These are phyloP conservation scores for Chelidonichthys spinosus DNA, from an alignment of 2,797 vertebrate species.

Conservation along the genomic window DNA sequence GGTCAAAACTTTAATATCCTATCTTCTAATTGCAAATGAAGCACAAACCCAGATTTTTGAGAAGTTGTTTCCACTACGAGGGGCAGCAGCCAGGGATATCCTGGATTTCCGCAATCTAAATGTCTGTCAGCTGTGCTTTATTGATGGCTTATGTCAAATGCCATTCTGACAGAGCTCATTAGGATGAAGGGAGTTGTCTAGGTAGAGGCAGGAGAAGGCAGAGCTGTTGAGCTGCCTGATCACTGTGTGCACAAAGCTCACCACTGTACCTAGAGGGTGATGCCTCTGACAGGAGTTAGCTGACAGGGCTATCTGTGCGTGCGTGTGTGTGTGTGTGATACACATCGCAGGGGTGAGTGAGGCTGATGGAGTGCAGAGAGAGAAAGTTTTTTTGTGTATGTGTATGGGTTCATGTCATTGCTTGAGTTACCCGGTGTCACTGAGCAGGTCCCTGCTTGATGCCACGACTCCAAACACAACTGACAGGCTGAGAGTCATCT, in stretches of 20 bases:
- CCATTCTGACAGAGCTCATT: conserved; percentile 86
- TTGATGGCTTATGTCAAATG: conserved; percentile 86
- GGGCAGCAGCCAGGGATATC: conserved; percentile 50
- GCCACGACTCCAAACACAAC: conserved; percentile 76
- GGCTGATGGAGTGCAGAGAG: conserved; percentile 40
- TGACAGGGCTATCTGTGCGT: conserved; percentile 74
- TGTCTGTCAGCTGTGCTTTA: conserved; percentile 79
- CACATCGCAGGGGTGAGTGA: conserved; percentile 28
- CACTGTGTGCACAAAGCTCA: conserved; percentile 83
- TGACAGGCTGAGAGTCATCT: conserved; percentile 86
- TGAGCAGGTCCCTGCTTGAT: conserved; percentile 82
- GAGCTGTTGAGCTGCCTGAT: conserved; percentile 82
- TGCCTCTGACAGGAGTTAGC: conserved; percentile 88
- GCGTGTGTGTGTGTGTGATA: conserved; percentile 47
- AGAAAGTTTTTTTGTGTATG: conserved; percentile 32
- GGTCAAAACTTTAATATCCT: not conserved
- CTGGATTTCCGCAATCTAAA: conserved; percentile 63
- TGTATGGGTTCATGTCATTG: conserved; percentile 68
- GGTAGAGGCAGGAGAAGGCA: conserved; percentile 78
- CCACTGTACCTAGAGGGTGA: conserved; percentile 79
- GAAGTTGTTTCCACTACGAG: conserved; percentile 35
- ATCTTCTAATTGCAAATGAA: conserved; percentile 16
- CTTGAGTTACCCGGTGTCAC: conserved; percentile 82
- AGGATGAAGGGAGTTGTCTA: conserved; percentile 77
- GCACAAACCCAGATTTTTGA: conserved; percentile 36